Conservation (phyloP, 2,888 invertebrate genomes). For the Caradrina clavipalpis region DNA sequence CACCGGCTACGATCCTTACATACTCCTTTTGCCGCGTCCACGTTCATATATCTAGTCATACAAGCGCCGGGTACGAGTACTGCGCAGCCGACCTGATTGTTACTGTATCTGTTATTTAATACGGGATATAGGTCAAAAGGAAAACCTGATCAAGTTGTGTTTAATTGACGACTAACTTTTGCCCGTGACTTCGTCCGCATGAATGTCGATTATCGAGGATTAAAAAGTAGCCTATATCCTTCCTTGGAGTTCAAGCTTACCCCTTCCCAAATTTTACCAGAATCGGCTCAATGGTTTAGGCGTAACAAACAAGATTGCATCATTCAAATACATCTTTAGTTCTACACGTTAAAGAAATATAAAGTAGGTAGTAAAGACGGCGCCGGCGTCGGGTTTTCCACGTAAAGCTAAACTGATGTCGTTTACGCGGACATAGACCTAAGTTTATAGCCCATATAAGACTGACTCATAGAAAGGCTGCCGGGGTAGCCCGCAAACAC, state of each 20-base stretch:
- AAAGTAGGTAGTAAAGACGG: neutral
- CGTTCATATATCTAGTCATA: too few species aligned
- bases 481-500: slow-evolving; percentile 23
- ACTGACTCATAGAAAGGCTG: slow-evolving; percentile 16
- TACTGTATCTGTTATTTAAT: neutral
- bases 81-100: too few species aligned
- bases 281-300: too few species aligned
- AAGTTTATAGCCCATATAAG: neutral
- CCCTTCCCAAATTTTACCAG: too few species aligned
- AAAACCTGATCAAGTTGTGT: neutral
- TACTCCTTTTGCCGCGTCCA: too few species aligned
- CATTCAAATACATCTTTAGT: slow-evolving; percentile 6
- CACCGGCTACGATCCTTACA: too few species aligned
- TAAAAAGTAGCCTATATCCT: too few species aligned
- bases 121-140: neutral
- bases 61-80: too few species aligned
- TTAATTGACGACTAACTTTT: neutral
- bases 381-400: slow-evolving; percentile 39
- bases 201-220: too few species aligned
- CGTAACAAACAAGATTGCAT: neutral
- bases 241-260: too few species aligned
- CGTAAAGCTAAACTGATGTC: neutral
- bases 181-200: too few species aligned
- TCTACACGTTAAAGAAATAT: neutral
- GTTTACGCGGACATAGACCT: neutral